Conservation (phyloP, 2,888 invertebrate genomes). For the Aphidius colemani region DNA sequence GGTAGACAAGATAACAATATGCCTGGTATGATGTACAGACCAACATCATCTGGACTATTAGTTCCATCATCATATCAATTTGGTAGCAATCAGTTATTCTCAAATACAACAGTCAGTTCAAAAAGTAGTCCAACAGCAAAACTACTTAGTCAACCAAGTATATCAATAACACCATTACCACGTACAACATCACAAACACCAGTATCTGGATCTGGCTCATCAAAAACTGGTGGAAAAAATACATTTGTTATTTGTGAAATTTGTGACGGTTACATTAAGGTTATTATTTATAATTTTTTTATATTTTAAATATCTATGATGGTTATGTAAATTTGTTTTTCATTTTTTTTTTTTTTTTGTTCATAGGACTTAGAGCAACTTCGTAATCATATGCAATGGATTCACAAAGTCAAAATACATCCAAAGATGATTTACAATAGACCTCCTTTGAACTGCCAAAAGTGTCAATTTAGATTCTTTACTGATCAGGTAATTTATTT, state of each 20-base stretch:
- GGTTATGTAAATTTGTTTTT: conserved; percentile 1
- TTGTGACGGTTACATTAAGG: conserved; percentile 94
- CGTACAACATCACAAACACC: conserved; percentile 63
- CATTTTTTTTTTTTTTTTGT: conserved; percentile 5
- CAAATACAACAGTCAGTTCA: conserved; percentile 53
- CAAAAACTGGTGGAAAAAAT: conserved; percentile 68
- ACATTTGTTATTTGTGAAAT: conserved; percentile 95
- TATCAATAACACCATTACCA: conserved; percentile 87
- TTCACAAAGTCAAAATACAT: conserved; percentile 95
- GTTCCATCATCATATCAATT: conserved; percentile 68
- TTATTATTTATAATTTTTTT: conserved; percentile 37
- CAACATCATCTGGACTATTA: conserved; percentile 65
- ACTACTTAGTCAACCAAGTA: conserved; percentile 78
- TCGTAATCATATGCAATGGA: conserved; percentile 96
- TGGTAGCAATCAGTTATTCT: conserved; percentile 68
- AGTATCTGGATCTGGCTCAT: conserved; percentile 54
- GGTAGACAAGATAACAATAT: conserved; percentile 55
- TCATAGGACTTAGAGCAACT: conserved; percentile 82
- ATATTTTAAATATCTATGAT: not conserved
- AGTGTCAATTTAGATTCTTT: conserved; percentile 95
- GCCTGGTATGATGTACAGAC: conserved; percentile 72
- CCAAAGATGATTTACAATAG: conserved; percentile 95
- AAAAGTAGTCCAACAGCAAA: conserved; percentile 59
- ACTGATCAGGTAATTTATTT: conserved; percentile 70
- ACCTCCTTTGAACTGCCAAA: conserved; percentile 93